Base-by-base conservation (phyloP, 2,888 invertebrate species). In the Acrobeloides nanus region DNA sequence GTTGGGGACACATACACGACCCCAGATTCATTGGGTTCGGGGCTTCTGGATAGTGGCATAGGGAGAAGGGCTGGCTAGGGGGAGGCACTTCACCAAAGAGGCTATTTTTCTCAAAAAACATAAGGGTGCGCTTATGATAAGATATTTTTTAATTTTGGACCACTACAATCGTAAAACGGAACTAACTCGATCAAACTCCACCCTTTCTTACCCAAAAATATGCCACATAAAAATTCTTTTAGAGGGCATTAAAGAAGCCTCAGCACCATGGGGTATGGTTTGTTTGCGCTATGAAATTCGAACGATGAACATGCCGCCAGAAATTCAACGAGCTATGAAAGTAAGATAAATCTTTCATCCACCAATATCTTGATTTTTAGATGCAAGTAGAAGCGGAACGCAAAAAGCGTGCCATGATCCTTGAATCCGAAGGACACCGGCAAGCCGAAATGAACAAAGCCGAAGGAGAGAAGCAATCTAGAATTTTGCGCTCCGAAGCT, bases 361-460 rank as follows among this genome's bases (percentile, higher is more conserved):
- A 29, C n/a, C n/a, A n/a, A n/a, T n/a, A n/a, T n/a, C n/a, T n/a
- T n/a, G 7, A 6, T 12, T 18, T 44, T 7, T 15, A 48, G 49
- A 49, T 49, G 49, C 49, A 49, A 51, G 38, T 49, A n/a, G 49
- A 49, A 26, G 49, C 49, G 23, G 49, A 49, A 24, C 35, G 49
- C 17, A 48, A 49, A 27, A 49, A 49, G 38, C 37, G 49, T 1
- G 48, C 49, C 38, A 18, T 33, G 15, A 49, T 49, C 39, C 51
- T 49, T 15, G 49, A 49, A 44, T 51, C 51, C 17, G 51, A 51
- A 29, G 51, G 51, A 29, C 17, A 39, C n/a, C 51, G 51, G 21
- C 34, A 51, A 25, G 54, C 51, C n/a, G 51, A 34, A 17, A 51
- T 52, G 38, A 51, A 51, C 29, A 46, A 24, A 17, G 51, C 51